These are phyloP conservation scores for Campylomormyrus numenius DNA, from an alignment of 2,113 vertebrate species.

Conservation along the genomic window DNA sequence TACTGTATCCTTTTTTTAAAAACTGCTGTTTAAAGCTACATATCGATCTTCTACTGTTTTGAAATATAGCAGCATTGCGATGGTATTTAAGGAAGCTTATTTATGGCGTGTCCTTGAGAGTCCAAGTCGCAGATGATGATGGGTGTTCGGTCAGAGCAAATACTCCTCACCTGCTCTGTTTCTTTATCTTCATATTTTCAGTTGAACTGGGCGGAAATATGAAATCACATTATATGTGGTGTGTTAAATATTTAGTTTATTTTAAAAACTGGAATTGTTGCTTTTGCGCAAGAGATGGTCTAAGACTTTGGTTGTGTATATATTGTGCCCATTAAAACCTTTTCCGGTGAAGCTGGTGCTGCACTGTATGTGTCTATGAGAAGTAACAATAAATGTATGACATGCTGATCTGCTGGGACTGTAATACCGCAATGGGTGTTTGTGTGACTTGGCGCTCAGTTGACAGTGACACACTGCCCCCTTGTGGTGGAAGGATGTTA, in stretches of 20 bases:
- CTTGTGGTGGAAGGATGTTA: not conserved
- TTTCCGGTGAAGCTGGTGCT: not conserved
- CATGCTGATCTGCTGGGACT: not conserved
- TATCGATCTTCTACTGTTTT: not conserved
- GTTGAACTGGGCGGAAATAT: not conserved
- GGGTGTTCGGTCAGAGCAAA: not conserved
- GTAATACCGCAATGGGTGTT: not conserved
- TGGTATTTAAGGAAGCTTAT: not conserved
- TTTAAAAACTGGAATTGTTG: not conserved
- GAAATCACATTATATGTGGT: not conserved
- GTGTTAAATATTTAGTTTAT: not conserved
- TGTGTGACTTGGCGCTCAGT: not conserved
- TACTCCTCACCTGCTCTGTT: not conserved
- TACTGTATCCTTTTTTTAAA: not conserved
- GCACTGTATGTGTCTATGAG: not conserved
- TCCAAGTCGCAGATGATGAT: not conserved
- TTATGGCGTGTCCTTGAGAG: not conserved
- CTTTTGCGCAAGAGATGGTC: not conserved
- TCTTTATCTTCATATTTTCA: not conserved
- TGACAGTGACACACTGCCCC: slow-evolving; percentile 4
- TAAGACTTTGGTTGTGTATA: not conserved
- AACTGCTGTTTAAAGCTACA: not conserved
- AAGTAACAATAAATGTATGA: not conserved
- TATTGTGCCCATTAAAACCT: not conserved
- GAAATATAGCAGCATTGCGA: not conserved